Percentiles rank a stretch among this genome's conserved stretches.
Conservation (phyloP, 35 echinoderm and acorn worm genomes). For the Stichopus chloronotus region DNA sequence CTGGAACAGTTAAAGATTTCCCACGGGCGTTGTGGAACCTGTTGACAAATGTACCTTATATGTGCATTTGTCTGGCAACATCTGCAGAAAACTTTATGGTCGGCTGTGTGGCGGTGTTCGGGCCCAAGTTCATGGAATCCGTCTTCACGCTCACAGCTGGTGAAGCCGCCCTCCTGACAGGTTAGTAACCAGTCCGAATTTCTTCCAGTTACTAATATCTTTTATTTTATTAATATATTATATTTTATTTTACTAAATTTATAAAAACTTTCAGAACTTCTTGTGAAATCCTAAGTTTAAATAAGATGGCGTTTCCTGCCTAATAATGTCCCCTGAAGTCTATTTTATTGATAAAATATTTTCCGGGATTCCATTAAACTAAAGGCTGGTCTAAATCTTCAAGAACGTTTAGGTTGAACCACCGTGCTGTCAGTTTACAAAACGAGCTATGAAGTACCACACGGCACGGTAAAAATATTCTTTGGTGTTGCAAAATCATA, state of each 20-base stretch:
- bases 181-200: slow-evolving; percentile 48
- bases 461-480: too few species aligned
- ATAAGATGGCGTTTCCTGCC: too few species aligned
- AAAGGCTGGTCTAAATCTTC: too few species aligned
- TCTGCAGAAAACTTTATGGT: slow-evolving; percentile 82
- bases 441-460: too few species aligned
- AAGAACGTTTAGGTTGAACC: too few species aligned
- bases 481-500: too few species aligned
- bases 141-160: slow-evolving; percentile 74
- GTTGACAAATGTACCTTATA: slow-evolving; percentile 72
- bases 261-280: not conserved
- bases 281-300: too few species aligned
- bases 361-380: too few species aligned
- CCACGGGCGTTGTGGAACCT: slow-evolving; percentile 76
- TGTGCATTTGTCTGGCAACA: slow-evolving; percentile 68
- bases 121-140: slow-evolving; percentile 87
- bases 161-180: slow-evolving; percentile 71
- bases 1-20: slow-evolving; percentile 62
- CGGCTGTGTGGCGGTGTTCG: slow-evolving; percentile 71
- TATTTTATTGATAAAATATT: too few species aligned
- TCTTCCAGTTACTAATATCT: not conserved
- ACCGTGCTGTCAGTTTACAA: too few species aligned
- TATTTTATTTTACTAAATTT: not conserved
- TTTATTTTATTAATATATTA: not conserved
- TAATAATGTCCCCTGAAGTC: too few species aligned